These are phyloP conservation scores for Paramormyrops kingsleyae DNA, from an alignment of 2,113 vertebrate genomes.

Conservation along the genomic window DNA sequence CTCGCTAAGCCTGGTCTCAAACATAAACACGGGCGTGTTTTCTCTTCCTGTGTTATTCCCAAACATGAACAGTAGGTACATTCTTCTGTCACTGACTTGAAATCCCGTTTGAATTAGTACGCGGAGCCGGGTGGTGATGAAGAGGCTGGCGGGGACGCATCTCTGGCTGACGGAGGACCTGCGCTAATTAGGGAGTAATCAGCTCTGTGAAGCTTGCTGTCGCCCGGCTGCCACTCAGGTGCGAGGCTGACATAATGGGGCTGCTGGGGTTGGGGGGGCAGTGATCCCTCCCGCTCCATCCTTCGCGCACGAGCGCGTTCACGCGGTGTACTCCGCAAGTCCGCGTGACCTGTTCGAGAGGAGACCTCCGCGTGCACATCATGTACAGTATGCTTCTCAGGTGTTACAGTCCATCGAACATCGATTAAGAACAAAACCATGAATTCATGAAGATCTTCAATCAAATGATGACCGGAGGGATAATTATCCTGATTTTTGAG, in stretches of 20 bases:
- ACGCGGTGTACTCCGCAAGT: background rate
- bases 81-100: constrained; percentile 2
- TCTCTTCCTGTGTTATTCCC: background rate
- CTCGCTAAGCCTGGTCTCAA: background rate
- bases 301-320: background rate
- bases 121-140: background rate
- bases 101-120: background rate
- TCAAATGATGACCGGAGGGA: background rate
- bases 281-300: background rate
- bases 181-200: constrained; percentile 22
- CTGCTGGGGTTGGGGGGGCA: background rate
- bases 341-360: background rate
- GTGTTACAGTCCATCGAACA: background rate
- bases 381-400: background rate
- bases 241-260: constrained; percentile 24
- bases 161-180: constrained; percentile 6
- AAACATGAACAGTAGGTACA: constrained; percentile 31
- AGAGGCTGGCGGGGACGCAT: constrained; percentile 2
- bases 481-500: background rate
- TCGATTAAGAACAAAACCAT: background rate
- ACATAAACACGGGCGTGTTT: background rate
- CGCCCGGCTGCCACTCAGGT: constrained; percentile 10
- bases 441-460: background rate
- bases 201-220: constrained; percentile 10
- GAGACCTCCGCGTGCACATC: background rate